Conservation (phyloP, 2,797 vertebrate species). For the Acropternis orthonyx region DNA sequence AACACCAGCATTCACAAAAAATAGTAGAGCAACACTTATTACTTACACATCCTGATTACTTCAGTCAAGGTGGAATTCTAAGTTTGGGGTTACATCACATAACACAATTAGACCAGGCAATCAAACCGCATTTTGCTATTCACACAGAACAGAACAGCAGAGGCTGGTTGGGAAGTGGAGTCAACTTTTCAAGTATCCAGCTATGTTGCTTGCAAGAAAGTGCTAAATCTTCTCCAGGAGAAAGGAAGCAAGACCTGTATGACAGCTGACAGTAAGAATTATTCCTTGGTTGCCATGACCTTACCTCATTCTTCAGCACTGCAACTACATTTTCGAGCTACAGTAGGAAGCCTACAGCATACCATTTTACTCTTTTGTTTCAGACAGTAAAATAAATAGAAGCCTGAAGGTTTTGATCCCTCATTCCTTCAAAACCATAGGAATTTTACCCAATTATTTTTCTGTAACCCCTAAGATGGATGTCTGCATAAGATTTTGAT, state of each 20-base stretch:
- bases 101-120: neutral
- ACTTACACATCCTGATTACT: neutral
- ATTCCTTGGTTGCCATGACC: neutral
- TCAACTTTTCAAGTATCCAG: neutral
- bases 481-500: neutral
- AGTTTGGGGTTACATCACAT: neutral
- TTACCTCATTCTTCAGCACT: neutral
- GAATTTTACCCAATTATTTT: neutral
- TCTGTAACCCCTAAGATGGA: neutral
- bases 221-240: neutral
- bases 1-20: neutral
- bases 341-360: neutral
- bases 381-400: neutral
- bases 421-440: neutral
- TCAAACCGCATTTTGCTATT: neutral
- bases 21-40: neutral
- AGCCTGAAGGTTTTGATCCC: neutral
- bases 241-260: neutral
- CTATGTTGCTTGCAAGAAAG: neutral
- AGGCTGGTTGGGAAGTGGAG: neutral
- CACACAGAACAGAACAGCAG: neutral
- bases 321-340: neutral
- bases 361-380: neutral
- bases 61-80: neutral
- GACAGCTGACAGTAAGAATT: neutral